A percentile compares a stretch with the other conserved stretches of the same genome.
These are phyloP conservation scores for Smittia aterrima DNA, from an alignment of 2,888 invertebrate species.

Conservation along the genomic window DNA sequence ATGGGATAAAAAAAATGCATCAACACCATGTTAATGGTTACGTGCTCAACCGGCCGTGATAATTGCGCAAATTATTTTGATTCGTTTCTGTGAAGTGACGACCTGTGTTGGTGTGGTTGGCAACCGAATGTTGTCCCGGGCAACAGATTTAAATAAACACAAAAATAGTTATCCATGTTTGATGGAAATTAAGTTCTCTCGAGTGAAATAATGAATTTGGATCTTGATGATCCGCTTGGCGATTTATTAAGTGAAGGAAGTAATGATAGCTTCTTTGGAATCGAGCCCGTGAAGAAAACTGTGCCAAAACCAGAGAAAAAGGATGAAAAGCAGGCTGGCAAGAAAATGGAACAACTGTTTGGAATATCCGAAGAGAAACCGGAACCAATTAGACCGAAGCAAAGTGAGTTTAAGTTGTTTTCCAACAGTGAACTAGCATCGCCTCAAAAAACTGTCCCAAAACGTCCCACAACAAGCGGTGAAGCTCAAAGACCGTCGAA, in stretches of 20 bases:
- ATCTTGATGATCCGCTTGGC: slow-evolving; percentile 63
- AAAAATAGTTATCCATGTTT: neutral
- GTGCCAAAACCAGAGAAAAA: slow-evolving; percentile 43
- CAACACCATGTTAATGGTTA: slow-evolving; percentile 33
- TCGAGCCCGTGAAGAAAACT: slow-evolving; percentile 50
- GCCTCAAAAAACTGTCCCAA: neutral
- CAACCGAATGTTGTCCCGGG: neutral
- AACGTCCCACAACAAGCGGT: neutral
- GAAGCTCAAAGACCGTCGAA: slow-evolving; percentile 12
- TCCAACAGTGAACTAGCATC: neutral
- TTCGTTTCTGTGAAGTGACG: neutral
- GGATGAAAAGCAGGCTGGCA: slow-evolving; percentile 39
- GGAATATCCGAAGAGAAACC: slow-evolving; percentile 48
- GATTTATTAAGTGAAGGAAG: slow-evolving; percentile 67
- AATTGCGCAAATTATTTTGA: slow-evolving; percentile 30
- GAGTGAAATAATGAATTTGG: slow-evolving; percentile 56
- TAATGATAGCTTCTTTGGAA: slow-evolving; percentile 71
- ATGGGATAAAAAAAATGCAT: slow-evolving; percentile 10
- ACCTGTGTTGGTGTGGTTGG: neutral
- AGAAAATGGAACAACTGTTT: slow-evolving; percentile 52
- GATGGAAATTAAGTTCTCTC: neutral
- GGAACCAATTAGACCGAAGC: neutral
- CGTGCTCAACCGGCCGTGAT: slow-evolving; percentile 25
- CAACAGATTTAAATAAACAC: slow-evolving; percentile 2
- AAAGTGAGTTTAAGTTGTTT: neutral